Conservation (phyloP, 2,797 vertebrate species). For the Rhabdomys pumilio region DNA sequence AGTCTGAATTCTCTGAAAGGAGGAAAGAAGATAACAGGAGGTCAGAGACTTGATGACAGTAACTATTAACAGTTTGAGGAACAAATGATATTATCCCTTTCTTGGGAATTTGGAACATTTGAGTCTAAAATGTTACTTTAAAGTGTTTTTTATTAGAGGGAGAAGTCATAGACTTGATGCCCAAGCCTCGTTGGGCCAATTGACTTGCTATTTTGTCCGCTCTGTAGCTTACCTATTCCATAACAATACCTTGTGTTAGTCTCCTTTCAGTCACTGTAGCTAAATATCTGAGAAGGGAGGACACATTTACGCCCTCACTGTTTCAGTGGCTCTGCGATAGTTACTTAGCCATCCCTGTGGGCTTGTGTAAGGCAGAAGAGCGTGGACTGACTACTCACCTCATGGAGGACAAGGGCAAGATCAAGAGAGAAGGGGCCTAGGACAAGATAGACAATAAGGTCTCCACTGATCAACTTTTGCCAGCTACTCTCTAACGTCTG, state of each 20-base stretch:
- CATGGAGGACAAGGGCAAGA: neutral
- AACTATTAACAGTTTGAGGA: neutral
- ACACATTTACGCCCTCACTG: neutral
- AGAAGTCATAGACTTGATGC: neutral
- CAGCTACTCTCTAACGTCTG: neutral
- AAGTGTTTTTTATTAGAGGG: slow-evolving; percentile 2
- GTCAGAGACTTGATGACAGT: neutral
- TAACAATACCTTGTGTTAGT: neutral
- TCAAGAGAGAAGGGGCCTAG: neutral
- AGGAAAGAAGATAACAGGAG: neutral
- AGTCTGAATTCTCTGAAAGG: neutral
- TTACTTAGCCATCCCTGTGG: neutral
- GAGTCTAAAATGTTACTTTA: neutral
- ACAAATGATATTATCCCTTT: neutral
- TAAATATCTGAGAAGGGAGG: neutral
- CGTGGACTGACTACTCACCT: neutral
- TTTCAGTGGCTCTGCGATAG: neutral
- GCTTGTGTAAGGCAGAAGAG: neutral
- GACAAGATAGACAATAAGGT: neutral
- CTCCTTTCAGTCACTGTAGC: neutral
- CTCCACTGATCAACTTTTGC: neutral
- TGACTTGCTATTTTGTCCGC: slow-evolving; percentile 4
- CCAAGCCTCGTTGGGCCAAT: neutral
- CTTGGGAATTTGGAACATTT: slow-evolving; percentile 8
- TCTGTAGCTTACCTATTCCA: neutral